Percentiles rank a stretch among this genome's conserved stretches.
phyloP scores from a whole-genome alignment of 2,113 vertebrate species.

The Eretmochelys imbricata region DNA sequence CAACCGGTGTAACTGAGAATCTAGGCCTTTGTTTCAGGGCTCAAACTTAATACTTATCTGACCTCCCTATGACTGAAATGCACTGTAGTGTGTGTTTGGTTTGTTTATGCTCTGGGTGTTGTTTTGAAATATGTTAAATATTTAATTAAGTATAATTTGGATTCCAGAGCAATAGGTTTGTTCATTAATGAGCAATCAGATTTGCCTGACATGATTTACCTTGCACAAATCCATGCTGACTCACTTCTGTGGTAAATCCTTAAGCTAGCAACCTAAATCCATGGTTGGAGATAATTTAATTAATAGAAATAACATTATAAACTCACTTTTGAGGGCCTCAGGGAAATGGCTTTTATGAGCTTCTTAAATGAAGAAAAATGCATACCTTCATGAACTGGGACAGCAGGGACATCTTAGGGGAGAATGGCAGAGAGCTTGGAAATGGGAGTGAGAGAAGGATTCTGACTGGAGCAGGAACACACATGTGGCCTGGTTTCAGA shows the following conservation, averaged over 20 bases:
- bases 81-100: not conserved
- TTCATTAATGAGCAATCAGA: not conserved
- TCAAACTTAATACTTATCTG: not conserved
- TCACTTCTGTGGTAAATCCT: accelerated
- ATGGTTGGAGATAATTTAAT: not conserved
- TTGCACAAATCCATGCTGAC: not conserved
- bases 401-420: not conserved
- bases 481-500: not conserved
- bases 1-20: not conserved
- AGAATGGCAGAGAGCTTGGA: not conserved
- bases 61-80: not conserved
- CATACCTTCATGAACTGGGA: accelerated
- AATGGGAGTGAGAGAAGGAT: not conserved
- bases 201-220: not conserved
- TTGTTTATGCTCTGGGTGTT: not conserved
- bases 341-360: not conserved
- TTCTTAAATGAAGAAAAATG: not conserved
- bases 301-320: not conserved
- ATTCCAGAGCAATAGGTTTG: not conserved
- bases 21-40: not conserved
- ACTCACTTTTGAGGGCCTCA: accelerated
- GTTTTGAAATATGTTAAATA: not conserved
- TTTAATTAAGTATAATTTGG: not conserved
- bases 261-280: not conserved
- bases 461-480: not conserved